These are phyloP conservation scores for Drosophila pseudoananassae DNA, from an alignment of 1,140 invertebrate genomes.

Conservation along the genomic window DNA sequence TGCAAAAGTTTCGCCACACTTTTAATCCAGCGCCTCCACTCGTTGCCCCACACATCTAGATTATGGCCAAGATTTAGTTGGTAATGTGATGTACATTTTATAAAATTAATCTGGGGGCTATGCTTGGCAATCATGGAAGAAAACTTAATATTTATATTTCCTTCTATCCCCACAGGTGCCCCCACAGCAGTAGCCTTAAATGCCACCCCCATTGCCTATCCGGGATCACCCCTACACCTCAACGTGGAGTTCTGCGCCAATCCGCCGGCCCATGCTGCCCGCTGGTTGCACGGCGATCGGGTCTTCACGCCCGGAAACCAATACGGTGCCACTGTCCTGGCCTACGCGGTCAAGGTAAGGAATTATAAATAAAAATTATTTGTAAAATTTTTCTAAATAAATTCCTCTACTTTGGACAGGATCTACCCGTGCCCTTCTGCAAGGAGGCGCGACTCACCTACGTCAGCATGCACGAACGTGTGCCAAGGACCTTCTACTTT, in stretches of 20 bases:
- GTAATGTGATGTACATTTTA: not conserved
- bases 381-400: not conserved
- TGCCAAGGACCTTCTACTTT: conserved; percentile 83
- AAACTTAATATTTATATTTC: not conserved
- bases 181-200: conserved; percentile 85
- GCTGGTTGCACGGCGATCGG: conserved; percentile 83
- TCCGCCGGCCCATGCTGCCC: conserved; percentile 84
- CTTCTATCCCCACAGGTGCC: conserved; percentile 69
- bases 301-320: conserved; percentile 83
- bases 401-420: conserved; percentile 40
- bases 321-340: conserved; percentile 81
- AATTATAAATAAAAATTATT: not conserved
- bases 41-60: not conserved
- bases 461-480: conserved; percentile 83
- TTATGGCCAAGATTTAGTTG: conserved; percentile 2
- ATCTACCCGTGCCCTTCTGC: conserved; percentile 82
- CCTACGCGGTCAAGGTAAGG: conserved; percentile 82
- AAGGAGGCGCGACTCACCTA: conserved; percentile 84
- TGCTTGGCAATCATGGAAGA: not conserved
- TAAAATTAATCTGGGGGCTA: not conserved
- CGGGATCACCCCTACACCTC: conserved; percentile 85
- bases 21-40: conserved; percentile 16
- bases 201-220: conserved; percentile 85
- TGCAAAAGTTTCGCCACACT: conserved; percentile 30
- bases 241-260: conserved; percentile 86